Evolutionary conservation across 2,888 invertebrate genomes (phyloP).

Genomic region (Pyralis farinalis): DNA sequence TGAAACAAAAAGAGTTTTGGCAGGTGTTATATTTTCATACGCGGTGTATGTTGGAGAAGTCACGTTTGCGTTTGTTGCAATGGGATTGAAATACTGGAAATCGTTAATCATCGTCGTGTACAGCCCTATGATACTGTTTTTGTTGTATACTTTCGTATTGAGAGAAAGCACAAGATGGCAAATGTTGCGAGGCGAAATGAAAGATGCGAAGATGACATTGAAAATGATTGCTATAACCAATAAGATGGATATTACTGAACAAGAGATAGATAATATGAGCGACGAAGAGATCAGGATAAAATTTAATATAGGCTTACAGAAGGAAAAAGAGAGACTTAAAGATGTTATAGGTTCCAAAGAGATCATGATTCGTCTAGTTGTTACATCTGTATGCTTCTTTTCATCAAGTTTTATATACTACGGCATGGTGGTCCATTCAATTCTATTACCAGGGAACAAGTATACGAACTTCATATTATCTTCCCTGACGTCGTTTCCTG

Average conservation of each 20-base stretch:
- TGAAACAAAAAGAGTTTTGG: constrained; percentile 51
- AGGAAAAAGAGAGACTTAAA: constrained; percentile 46
- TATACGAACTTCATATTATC: constrained; percentile 57
- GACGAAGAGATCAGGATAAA: constrained; percentile 43
- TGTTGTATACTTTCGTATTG: constrained; percentile 39
- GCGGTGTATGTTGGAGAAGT: constrained; percentile 61
- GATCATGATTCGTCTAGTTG: constrained; percentile 50
- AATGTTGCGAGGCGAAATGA: constrained; percentile 48
- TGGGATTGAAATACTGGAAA: constrained; percentile 59
- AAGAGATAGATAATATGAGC: constrained; percentile 45
- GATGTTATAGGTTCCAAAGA: constrained; percentile 53
- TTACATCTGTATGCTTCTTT: constrained; percentile 55
- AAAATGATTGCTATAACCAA: constrained; percentile 45
- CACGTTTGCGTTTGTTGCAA: constrained; percentile 49
- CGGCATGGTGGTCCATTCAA: constrained; percentile 51
- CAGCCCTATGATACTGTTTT: constrained; percentile 45
- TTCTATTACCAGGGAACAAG: constrained; percentile 58
- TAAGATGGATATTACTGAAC: constrained; percentile 35
- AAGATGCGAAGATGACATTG: constrained; percentile 46
- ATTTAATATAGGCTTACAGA: constrained; percentile 48
- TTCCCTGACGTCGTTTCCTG: constrained; percentile 55
- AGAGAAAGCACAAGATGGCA: constrained; percentile 63
- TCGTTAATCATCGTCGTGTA: constrained; percentile 47
- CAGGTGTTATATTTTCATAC: constrained; percentile 57
- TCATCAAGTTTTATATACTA: constrained; percentile 61